These are phyloP conservation scores for Uloborus diversus DNA, from an alignment of 1,140 invertebrate genomes.

Conservation along the genomic window DNA sequence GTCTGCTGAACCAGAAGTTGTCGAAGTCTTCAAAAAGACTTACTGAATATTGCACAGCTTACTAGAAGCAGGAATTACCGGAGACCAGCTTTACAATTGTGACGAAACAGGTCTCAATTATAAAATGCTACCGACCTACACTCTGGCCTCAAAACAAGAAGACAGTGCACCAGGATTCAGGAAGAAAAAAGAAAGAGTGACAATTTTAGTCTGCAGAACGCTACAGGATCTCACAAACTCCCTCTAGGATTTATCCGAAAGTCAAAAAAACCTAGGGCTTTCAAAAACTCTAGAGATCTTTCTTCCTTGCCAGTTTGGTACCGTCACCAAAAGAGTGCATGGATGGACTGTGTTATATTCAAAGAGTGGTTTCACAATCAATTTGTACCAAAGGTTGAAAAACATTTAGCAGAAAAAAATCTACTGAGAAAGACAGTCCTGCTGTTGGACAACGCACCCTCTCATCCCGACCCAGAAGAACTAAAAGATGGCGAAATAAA, in stretches of 20 bases:
- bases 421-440: background rate
- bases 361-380: constrained; percentile 8
- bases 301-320: background rate
- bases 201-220: background rate
- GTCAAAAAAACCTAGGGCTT: constrained; percentile 2
- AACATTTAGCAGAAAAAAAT: background rate
- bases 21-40: background rate
- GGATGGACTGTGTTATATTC: background rate
- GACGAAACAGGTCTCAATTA: constrained; percentile 8
- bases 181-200: background rate
- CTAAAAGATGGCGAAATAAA: background rate
- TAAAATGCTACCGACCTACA: background rate
- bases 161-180: background rate
- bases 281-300: background rate
- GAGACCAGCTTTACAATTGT: background rate
- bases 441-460: constrained; percentile 4
- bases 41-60: background rate
- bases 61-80: background rate
- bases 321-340: background rate
- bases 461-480: background rate
- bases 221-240: background rate
- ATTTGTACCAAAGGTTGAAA: background rate
- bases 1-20: background rate
- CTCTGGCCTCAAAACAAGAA: background rate
- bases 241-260: background rate